A percentile compares a stretch with the other conserved stretches of the same genome.
Conservation (phyloP, 2,888 invertebrate genomes). For the Baronia brevicornis region DNA sequence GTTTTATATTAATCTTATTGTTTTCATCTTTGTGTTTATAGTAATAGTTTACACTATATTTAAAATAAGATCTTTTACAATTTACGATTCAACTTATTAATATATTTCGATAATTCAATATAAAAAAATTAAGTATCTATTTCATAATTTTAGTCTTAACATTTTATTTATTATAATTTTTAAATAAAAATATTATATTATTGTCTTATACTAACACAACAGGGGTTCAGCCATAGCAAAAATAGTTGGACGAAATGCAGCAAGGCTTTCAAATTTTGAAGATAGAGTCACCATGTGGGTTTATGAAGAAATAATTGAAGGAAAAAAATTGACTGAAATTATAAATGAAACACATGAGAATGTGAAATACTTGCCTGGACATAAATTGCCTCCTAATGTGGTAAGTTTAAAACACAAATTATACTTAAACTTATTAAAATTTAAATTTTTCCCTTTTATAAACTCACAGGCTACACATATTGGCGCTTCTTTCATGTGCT, state of each 20-base stretch:
- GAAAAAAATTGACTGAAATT: conserved; percentile 96
- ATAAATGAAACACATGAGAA: conserved; percentile 99
- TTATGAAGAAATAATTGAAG: conserved; percentile 95
- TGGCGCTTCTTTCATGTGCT: too few species aligned
- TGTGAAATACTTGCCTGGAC: conserved; percentile 98
- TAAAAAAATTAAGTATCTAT: too few species aligned
- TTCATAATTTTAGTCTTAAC: too few species aligned
- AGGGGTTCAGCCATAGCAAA: conserved; percentile 99
- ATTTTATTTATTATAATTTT: conserved; percentile 2
- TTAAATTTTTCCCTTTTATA: too few species aligned
- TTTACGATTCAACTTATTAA: too few species aligned
- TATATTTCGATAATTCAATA: too few species aligned
- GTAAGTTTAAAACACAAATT: conserved; percentile 78
- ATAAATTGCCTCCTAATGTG: conserved; percentile 94
- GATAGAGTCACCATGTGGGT: conserved; percentile 96
- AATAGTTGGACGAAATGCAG: conserved; percentile 95
- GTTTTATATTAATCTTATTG: neutral
- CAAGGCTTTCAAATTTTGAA: conserved; percentile 85
- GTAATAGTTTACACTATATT: too few species aligned
- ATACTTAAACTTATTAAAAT: conserved; percentile 1
- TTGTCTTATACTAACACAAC: conserved; percentile 15
- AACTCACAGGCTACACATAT: too few species aligned
- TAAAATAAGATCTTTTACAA: too few species aligned
- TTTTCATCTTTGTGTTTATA: too few species aligned
- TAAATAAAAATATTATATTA: neutral